Percentiles rank a stretch among this genome's conserved stretches.
phyloP scores from a whole-genome alignment of 2,888 invertebrate species.

The Agrypnus murinus region DNA sequence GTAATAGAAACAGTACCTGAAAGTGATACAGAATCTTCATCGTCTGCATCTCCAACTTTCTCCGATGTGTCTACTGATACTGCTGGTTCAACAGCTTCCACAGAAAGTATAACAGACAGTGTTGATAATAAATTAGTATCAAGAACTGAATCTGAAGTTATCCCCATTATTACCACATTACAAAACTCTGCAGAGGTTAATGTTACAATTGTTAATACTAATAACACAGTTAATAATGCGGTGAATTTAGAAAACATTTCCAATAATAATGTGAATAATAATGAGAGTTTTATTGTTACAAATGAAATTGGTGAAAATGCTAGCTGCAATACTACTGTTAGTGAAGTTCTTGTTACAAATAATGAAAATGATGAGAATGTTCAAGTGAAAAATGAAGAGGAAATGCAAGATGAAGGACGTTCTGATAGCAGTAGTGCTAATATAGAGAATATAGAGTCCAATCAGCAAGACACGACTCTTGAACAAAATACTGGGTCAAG shows the following conservation, averaged over 20 bases:
- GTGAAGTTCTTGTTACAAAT: neutral
- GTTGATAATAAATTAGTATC: slow-evolving; percentile 14
- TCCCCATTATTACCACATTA: too few species aligned
- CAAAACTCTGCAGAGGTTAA: neutral
- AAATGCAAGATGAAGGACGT: neutral
- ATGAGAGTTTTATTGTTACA: neutral
- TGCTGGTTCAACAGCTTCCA: slow-evolving; percentile 55
- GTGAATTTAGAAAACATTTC: slow-evolving; percentile 11
- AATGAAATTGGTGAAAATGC: neutral
- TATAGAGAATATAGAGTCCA: neutral
- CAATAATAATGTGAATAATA: slow-evolving; percentile 10
- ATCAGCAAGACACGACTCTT: neutral
- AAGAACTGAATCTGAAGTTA: neutral
- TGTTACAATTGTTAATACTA: neutral
- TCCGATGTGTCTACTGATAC: slow-evolving; percentile 61
- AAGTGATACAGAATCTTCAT: slow-evolving; percentile 59
- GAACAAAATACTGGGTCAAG: slow-evolving; percentile 11
- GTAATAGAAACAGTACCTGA: slow-evolving; percentile 27
- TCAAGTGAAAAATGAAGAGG: neutral
- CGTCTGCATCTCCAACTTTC: slow-evolving; percentile 65
- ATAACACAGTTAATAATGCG: neutral
- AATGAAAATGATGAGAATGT: neutral
- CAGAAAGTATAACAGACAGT: slow-evolving; percentile 48
- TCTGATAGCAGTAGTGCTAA: neutral
- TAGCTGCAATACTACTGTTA: neutral